Evolutionary conservation across 2,113 vertebrate genomes (phyloP).

Genomic region (Oryzias melastigma): DNA sequence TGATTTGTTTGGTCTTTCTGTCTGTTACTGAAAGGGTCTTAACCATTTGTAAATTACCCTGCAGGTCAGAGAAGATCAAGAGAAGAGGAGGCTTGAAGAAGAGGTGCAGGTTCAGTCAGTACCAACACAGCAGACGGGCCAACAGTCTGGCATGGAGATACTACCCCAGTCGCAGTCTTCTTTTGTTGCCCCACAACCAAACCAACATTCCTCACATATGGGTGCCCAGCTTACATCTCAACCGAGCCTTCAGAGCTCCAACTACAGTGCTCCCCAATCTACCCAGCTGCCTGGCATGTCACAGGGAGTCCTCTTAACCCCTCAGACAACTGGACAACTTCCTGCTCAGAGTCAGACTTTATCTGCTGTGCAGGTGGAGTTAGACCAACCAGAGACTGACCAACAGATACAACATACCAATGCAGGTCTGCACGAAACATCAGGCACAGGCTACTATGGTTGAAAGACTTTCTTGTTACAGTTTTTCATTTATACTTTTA

Average conservation of each 20-base stretch:
- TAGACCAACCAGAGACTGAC: slow-evolving; percentile 88
- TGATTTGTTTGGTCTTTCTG: background rate
- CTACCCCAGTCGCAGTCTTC: slow-evolving; percentile 39
- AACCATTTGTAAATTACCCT: slow-evolving; percentile 1
- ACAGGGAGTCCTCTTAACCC: slow-evolving; percentile 45
- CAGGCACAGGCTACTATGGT: background rate
- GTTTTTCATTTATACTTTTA: background rate
- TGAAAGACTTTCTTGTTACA: background rate
- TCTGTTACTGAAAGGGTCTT: background rate
- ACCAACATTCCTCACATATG: slow-evolving; percentile 57
- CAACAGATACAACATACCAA: slow-evolving; percentile 78
- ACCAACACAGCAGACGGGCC: slow-evolving; percentile 62
- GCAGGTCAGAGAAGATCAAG: slow-evolving; percentile 87
- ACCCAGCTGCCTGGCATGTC: slow-evolving; percentile 31
- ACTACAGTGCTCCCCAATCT: slow-evolving; percentile 59
- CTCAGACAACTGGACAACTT: slow-evolving; percentile 47
- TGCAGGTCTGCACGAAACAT: slow-evolving; percentile 77
- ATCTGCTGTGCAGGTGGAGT: slow-evolving; percentile 66
- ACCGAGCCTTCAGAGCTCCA: slow-evolving; percentile 51
- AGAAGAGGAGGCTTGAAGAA: slow-evolving; percentile 88
- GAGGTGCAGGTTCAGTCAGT: slow-evolving; percentile 55
- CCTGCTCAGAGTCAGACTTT: slow-evolving; percentile 49
- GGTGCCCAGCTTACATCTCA: slow-evolving; percentile 53
- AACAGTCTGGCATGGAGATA: slow-evolving; percentile 56
- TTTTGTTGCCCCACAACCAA: slow-evolving; percentile 53